phyloP scores from a whole-genome alignment of 1,140 invertebrate species.

The Cylas formicarius region DNA sequence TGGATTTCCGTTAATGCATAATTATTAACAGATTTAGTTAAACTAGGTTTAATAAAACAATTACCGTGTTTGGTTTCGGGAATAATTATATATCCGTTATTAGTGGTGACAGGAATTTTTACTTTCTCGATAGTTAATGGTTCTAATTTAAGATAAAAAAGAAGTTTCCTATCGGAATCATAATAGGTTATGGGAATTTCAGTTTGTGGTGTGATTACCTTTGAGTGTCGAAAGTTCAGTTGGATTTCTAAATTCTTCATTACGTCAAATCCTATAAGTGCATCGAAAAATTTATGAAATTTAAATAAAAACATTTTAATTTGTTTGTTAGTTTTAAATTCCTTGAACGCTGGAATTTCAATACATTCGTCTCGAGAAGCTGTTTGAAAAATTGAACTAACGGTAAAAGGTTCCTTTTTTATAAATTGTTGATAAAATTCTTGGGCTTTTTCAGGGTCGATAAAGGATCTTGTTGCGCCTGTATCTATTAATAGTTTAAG shows the following conservation, averaged over 20 bases:
- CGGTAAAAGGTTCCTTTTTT: background rate
- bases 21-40: slow-evolving; percentile 3
- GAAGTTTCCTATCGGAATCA: no score
- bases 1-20: slow-evolving; percentile 11
- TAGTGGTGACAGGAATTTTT: background rate
- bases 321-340: background rate
- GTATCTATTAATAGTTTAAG: background rate
- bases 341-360: no score
- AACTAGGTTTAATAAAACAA: slow-evolving; percentile 5
- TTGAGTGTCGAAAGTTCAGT: background rate
- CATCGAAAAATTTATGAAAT: background rate
- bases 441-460: background rate
- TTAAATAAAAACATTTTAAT: background rate
- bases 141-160: background rate
- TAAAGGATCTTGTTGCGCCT: slow-evolving; percentile 1
- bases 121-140: background rate
- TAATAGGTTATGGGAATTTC: no score
- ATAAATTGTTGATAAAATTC: background rate
- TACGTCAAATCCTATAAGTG: background rate
- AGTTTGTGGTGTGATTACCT: background rate
- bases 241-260: background rate
- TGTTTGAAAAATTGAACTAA: no score
- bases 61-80: slow-evolving; percentile 10
- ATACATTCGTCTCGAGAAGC: no score
- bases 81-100: slow-evolving; percentile 13